Percentiles rank a stretch among this genome's conserved stretches.
Conservation (phyloP, 2,888 invertebrate species). For the Aphidoletes aphidimyza region DNA sequence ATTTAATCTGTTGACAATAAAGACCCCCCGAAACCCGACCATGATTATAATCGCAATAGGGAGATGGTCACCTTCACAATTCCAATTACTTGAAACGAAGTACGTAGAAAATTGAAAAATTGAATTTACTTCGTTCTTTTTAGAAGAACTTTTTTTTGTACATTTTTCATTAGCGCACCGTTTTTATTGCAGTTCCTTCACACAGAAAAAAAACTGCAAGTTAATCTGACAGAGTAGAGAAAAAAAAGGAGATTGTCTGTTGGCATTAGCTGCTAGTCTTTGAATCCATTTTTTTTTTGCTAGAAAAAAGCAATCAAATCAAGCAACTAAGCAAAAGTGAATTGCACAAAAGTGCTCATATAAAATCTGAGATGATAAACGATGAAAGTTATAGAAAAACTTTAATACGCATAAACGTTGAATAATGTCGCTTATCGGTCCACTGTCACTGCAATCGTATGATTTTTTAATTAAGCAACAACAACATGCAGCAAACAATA, state of each 20-base stretch:
- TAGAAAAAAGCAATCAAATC: too few relatives aligned
- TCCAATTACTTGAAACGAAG: background rate
- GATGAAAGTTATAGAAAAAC: background rate
- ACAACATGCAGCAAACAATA: background rate
- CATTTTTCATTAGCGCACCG: background rate
- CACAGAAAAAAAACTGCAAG: too few relatives aligned
- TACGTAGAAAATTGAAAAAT: background rate
- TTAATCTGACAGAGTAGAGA: too few relatives aligned
- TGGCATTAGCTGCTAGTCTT: too few relatives aligned
- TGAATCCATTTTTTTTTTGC: too few relatives aligned
- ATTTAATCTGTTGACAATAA: background rate
- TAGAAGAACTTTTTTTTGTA: background rate
- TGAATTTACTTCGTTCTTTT: background rate
- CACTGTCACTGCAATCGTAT: background rate
- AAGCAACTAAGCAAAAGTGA: background rate
- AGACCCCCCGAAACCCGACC: background rate
- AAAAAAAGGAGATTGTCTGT: too few relatives aligned
- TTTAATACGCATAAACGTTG: background rate
- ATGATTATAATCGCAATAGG: background rate
- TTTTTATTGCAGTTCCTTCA: too few relatives aligned
- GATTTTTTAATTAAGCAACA: constrained; percentile 1
- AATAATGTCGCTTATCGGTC: constrained; percentile 10
- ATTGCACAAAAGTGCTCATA: background rate
- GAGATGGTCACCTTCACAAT: background rate
- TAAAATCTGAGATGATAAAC: background rate